Base-by-base conservation (phyloP, 1,140 invertebrate genomes). In the Zaprionus camerounensis region DNA sequence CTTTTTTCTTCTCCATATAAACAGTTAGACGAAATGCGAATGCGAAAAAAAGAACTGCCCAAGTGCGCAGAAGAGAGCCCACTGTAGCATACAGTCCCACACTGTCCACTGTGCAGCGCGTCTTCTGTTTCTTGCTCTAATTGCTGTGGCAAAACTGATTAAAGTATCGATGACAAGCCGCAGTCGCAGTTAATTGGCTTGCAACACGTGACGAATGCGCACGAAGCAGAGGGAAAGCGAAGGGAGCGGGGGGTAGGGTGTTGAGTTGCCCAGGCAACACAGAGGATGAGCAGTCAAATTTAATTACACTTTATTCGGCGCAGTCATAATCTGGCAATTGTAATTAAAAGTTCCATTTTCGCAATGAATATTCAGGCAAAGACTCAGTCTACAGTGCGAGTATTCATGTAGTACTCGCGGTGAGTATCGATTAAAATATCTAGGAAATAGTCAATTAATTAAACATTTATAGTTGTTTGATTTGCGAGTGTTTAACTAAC, bases 181-280 rank as follows among this genome's bases (percentile, higher is more conserved):
- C 26, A 51, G 24, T 36, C 38, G 53, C 41, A 36, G 62, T 71
- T 83, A 86, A 88, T 88, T 81, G 80, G 84, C 79, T 56, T 78
- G 77, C 61, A 70, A 88, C 84, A 86, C 84, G 83, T 86, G 83
- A 86, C 83, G 80, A 88, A 86, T 88, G 77, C 84, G 81, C 74
- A 88, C 31, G 22, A 31, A 12, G 31, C 36, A 62, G 31, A 5
- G 38, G 38, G 13, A 4, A n/a, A n/a, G 38, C 15, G 28, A 9
- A n/a, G 38, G 15, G 7, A 31, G 28, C 1, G 28, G 5, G 13
- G 5, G 20, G 0, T n/a, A 17, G 20, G 12, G 20, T 5, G 46
- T 3, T 1, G 6, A 51, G 46, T 24, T 13, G 20, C 11, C 46
- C 20, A 51, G 46, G 20, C 46, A 51, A 56, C 53, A 31, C 2